Evolutionary conservation across 2,797 vertebrate genomes (phyloP).

Genomic region (Cyprinella venusta): DNA sequence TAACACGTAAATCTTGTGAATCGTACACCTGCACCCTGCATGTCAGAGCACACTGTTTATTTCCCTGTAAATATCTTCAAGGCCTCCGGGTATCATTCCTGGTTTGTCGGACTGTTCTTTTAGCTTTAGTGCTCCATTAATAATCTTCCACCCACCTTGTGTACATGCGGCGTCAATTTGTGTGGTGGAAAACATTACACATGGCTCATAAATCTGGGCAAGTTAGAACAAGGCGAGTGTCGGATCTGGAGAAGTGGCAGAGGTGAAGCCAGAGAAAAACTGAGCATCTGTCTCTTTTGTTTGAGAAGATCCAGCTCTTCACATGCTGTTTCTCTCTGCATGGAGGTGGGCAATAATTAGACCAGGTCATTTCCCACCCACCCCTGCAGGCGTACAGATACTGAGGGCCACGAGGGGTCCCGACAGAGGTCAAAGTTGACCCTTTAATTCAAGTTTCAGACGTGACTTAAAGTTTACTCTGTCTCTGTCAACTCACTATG

Average conservation of each 20-base stretch:
- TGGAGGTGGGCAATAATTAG: conserved; percentile 30
- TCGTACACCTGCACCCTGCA: not conserved
- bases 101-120: conserved; percentile 9
- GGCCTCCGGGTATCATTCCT: not conserved
- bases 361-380: conserved; percentile 28
- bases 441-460: not conserved
- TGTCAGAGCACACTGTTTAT: conserved; percentile 4
- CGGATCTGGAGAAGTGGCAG: conserved; percentile 13
- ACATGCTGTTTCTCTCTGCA: conserved; percentile 17
- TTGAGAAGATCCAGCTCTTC: conserved; percentile 17
- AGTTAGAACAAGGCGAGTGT: conserved; percentile 38
- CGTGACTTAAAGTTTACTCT: not conserved
- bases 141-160: conserved; percentile 24
- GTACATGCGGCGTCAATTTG: conserved; percentile 25
- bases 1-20: not conserved
- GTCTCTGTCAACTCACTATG: not conserved
- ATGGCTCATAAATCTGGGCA: conserved; percentile 53
- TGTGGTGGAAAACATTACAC: conserved; percentile 38
- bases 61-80: not conserved
- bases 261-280: conserved; percentile 5
- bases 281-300: conserved; percentile 45
- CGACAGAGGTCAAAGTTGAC: conserved; percentile 2
- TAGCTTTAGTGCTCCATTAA: conserved; percentile 8
- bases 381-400: conserved; percentile 13
- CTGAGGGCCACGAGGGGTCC: not conserved